These are phyloP conservation scores for Lanistes nyassanus DNA, from an alignment of 1,140 invertebrate species.

Conservation along the genomic window DNA sequence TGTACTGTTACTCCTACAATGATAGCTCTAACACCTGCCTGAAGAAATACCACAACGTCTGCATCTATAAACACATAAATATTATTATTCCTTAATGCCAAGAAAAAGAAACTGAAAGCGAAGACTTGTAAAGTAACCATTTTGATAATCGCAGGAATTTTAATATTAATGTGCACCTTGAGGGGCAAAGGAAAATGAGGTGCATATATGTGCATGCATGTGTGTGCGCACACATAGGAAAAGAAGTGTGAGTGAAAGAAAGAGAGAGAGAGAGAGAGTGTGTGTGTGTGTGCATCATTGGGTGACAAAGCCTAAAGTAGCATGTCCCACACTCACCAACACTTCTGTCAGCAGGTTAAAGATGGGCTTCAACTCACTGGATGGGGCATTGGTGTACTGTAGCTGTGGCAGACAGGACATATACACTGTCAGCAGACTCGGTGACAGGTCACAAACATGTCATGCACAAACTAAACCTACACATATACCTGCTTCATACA, in stretches of 20 bases:
- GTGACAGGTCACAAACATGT: neutral
- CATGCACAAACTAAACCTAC: neutral
- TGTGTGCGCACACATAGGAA: slow-evolving; percentile 2
- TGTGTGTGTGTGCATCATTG: neutral
- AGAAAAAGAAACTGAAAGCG: too few relatives aligned
- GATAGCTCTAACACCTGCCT: too few relatives aligned
- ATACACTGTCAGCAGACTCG: neutral
- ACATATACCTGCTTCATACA: neutral
- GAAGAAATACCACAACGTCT: too few relatives aligned
- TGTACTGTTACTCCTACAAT: too few relatives aligned
- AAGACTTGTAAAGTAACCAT: too few relatives aligned
- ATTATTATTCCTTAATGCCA: too few relatives aligned
- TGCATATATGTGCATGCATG: too few relatives aligned
- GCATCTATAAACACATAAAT: too few relatives aligned
- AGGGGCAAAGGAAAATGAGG: too few relatives aligned
- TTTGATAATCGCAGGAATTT: too few relatives aligned
- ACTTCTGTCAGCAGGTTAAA: slow-evolving; percentile 65
- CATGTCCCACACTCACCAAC: slow-evolving; percentile 58
- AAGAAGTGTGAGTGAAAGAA: neutral
- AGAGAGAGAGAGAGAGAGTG: too few relatives aligned
- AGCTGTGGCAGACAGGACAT: slow-evolving; percentile 48
- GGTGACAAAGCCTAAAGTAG: neutral
- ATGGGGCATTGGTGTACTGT: slow-evolving; percentile 66
- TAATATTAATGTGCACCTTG: neutral
- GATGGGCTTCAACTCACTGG: slow-evolving; percentile 67